phyloP scores from a whole-genome alignment of 2,113 vertebrate species.

The Collichthys lucidus region DNA sequence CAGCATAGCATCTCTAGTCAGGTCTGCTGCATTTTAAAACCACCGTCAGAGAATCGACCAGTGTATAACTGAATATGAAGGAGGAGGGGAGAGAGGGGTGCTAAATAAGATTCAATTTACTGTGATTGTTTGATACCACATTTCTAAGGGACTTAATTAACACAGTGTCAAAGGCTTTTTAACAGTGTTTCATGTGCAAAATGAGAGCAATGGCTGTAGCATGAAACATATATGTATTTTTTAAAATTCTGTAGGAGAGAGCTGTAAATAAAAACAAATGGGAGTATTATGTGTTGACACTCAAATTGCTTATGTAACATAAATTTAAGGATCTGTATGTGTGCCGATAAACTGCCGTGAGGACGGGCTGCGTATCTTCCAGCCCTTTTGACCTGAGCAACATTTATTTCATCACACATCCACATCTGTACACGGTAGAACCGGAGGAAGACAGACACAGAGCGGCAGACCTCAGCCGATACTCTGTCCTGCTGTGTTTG shows the following conservation, averaged over 20 bases:
- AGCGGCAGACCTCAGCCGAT: slow-evolving; percentile 35
- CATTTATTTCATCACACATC: slow-evolving; percentile 78
- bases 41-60: slow-evolving; percentile 40
- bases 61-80: slow-evolving; percentile 53
- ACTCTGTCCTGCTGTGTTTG: slow-evolving; percentile 50
- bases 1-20: slow-evolving; percentile 38
- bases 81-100: background rate
- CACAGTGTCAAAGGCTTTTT: slow-evolving; percentile 66
- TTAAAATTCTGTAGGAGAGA: slow-evolving; percentile 37
- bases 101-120: slow-evolving; percentile 41
- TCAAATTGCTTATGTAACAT: slow-evolving; percentile 64
- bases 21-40: slow-evolving; percentile 23
- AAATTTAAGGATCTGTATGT: slow-evolving; percentile 74
- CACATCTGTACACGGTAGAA: slow-evolving; percentile 68
- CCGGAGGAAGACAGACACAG: slow-evolving; percentile 6
- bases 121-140: slow-evolving; percentile 65
- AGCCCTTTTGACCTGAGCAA: slow-evolving; percentile 83
- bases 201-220: slow-evolving; percentile 78
- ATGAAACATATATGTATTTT: slow-evolving; percentile 42
- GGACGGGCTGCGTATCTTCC: slow-evolving; percentile 64
- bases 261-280: slow-evolving; percentile 64
- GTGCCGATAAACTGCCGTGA: slow-evolving; percentile 73
- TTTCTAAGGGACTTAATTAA: slow-evolving; percentile 58
- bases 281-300: slow-evolving; percentile 63
- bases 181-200: slow-evolving; percentile 81